phyloP scores from a whole-genome alignment of 2,888 invertebrate genomes.

The Tetheella fluctuosa region DNA sequence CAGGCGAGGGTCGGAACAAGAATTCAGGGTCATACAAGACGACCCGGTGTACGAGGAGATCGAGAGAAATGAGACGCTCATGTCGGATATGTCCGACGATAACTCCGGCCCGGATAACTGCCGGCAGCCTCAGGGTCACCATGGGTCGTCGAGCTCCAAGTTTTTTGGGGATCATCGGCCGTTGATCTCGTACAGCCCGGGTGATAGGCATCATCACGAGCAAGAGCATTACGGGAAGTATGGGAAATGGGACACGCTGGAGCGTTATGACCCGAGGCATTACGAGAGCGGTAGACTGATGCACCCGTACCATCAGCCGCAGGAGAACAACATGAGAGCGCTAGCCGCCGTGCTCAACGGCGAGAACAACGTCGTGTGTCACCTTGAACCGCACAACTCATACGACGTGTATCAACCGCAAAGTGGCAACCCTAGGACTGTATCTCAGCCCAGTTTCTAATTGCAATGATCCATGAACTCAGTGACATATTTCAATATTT shows the following conservation, averaged over 20 bases:
- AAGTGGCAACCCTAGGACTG: slow-evolving; percentile 75
- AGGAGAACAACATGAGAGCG: slow-evolving; percentile 84
- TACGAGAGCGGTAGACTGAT: slow-evolving; percentile 81
- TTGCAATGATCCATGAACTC: slow-evolving; percentile 32
- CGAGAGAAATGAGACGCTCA: slow-evolving; percentile 88
- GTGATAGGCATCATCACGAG: slow-evolving; percentile 81
- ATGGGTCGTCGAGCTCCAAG: slow-evolving; percentile 84
- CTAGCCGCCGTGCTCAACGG: slow-evolving; percentile 92
- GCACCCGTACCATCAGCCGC: slow-evolving; percentile 82
- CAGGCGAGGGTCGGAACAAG: slow-evolving; percentile 82
- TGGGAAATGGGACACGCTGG: slow-evolving; percentile 76
- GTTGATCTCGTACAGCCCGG: slow-evolving; percentile 91
- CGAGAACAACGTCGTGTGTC: slow-evolving; percentile 93
- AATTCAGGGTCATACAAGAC: slow-evolving; percentile 85
- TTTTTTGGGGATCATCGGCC: slow-evolving; percentile 92
- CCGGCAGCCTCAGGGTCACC: slow-evolving; percentile 86
- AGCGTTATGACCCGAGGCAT: slow-evolving; percentile 63
- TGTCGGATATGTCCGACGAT: slow-evolving; percentile 91
- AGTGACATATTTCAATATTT: slow-evolving; percentile 12
- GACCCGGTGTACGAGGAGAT: slow-evolving; percentile 94
- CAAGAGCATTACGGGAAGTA: slow-evolving; percentile 79
- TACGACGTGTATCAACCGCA: slow-evolving; percentile 79
- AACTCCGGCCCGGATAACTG: slow-evolving; percentile 86
- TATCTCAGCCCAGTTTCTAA: slow-evolving; percentile 81
- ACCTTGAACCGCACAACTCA: slow-evolving; percentile 89